phyloP scores from a whole-genome alignment of 2,888 invertebrate genomes.

The Falcaria lacertinaria region DNA sequence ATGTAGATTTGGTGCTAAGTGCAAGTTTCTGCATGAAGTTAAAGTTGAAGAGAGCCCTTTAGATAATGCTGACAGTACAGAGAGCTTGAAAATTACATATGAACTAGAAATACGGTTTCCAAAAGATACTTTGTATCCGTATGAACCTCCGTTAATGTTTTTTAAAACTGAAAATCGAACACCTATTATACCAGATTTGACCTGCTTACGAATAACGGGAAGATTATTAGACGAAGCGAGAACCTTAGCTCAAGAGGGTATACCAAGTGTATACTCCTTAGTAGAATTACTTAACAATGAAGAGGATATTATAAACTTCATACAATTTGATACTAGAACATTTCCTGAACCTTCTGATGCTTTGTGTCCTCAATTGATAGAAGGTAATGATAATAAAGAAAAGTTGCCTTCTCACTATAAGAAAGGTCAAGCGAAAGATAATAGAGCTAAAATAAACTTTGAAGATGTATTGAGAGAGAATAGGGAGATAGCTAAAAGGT shows the following conservation, averaged over 20 bases:
- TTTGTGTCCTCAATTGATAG: slow-evolving; percentile 80
- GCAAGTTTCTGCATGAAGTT: slow-evolving; percentile 85
- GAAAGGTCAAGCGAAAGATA: slow-evolving; percentile 79
- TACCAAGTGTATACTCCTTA: slow-evolving; percentile 85
- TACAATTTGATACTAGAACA: slow-evolving; percentile 74
- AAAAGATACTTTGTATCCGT: slow-evolving; percentile 84
- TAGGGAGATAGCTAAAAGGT: slow-evolving; percentile 80
- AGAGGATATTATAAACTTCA: slow-evolving; percentile 80
- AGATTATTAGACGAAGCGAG: slow-evolving; percentile 85
- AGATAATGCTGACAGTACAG: slow-evolving; percentile 39
- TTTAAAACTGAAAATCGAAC: slow-evolving; percentile 81
- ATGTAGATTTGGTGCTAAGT: slow-evolving; percentile 87
- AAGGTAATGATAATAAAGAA: slow-evolving; percentile 40
- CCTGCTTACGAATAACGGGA: slow-evolving; percentile 83
- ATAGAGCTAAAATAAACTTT: slow-evolving; percentile 68
- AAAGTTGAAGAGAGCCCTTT: slow-evolving; percentile 46
- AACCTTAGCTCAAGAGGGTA: slow-evolving; percentile 82
- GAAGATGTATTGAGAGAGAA: slow-evolving; percentile 81
- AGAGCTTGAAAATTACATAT: slow-evolving; percentile 71
- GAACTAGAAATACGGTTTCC: slow-evolving; percentile 88
- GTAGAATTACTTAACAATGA: slow-evolving; percentile 85
- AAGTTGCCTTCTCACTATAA: slow-evolving; percentile 82
- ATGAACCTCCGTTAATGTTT: slow-evolving; percentile 85
- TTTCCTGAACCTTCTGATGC: slow-evolving; percentile 78
- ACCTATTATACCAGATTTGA: slow-evolving; percentile 80